Conservation (phyloP, 1,140 invertebrate species). For the Eueides isabella region DNA sequence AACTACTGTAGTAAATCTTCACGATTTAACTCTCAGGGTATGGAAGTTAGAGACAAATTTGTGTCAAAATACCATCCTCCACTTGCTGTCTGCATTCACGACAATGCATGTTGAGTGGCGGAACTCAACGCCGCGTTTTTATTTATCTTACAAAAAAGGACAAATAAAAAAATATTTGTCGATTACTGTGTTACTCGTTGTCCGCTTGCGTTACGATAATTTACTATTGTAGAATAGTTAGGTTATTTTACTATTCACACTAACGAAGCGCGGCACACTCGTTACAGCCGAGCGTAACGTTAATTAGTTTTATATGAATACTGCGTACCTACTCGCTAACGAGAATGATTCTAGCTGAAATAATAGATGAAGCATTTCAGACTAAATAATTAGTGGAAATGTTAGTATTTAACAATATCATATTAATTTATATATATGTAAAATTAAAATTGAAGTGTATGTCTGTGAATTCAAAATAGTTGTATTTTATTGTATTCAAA, state of each 20-base stretch:
- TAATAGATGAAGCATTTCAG: background rate
- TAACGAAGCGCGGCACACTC: constrained; percentile 6
- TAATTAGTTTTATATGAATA: constrained; percentile 1
- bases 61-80: no score
- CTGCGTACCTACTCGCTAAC: background rate
- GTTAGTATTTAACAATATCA: background rate
- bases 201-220: background rate
- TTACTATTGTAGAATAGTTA: background rate
- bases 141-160: no score
- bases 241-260: constrained; percentile 2
- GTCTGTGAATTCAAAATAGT: no score
- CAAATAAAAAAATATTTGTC: no score
- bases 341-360: background rate
- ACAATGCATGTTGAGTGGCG: no score
- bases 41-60: no score
- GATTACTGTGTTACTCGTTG: no score
- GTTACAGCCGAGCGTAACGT: background rate
- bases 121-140: no score
- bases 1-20: background rate
- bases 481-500: no score
- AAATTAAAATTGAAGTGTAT: no score
- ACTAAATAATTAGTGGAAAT: background rate
- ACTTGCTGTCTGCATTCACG: no score
- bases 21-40: no score
- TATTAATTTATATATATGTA: background rate